These are phyloP conservation scores for Eriosoma lanigerum DNA, from an alignment of 1,140 invertebrate genomes.

Conservation along the genomic window DNA sequence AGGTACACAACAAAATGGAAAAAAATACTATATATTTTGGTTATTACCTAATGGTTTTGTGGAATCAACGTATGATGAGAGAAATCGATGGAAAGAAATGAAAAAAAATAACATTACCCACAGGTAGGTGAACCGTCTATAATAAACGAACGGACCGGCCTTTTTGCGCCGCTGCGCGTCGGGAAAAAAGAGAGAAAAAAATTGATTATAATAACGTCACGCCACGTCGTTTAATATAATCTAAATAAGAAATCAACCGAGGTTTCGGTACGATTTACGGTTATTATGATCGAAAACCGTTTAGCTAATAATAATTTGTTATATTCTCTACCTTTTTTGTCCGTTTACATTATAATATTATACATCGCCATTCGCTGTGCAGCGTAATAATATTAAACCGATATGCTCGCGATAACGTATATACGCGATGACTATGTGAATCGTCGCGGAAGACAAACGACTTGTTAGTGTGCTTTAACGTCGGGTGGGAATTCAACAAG, in stretches of 20 bases:
- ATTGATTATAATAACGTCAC: not conserved
- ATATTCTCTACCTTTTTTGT: not conserved
- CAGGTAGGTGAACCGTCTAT: not conserved
- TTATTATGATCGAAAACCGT: conserved; percentile 12
- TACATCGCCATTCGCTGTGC: not conserved
- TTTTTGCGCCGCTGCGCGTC: not conserved
- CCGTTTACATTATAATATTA: not conserved
- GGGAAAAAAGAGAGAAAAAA: not conserved
- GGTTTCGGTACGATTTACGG: conserved; percentile 19
- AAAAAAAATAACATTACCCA: too few species aligned
- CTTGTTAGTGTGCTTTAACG: not conserved
- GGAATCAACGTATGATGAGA: not conserved
- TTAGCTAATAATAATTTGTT: conserved; percentile 16
- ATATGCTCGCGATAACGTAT: conserved; percentile 18
- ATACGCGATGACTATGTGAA: conserved; percentile 21
- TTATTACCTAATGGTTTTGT: not conserved
- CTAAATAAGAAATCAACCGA: conserved; percentile 13
- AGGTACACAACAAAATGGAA: not conserved
- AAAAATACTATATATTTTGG: not conserved
- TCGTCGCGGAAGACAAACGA: not conserved
- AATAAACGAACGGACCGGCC: not conserved
- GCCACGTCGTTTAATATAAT: not conserved
- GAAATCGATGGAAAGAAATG: too few species aligned
- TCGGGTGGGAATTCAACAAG: too few species aligned
- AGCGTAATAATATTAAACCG: not conserved